phyloP scores from a whole-genome alignment of 1,140 invertebrate genomes.

The Leptinotarsa defecta region DNA sequence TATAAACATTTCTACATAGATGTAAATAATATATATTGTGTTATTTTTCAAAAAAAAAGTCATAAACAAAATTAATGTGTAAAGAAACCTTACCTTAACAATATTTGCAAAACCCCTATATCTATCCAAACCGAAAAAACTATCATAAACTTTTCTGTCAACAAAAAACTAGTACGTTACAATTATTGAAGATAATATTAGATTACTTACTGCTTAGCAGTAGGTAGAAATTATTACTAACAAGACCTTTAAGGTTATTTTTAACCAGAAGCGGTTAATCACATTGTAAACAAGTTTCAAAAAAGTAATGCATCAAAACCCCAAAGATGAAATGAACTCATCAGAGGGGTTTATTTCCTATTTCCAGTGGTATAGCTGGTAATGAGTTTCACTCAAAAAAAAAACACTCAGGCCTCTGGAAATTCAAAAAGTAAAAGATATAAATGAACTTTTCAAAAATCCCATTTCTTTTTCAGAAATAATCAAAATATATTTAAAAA shows the following conservation, averaged over 20 bases:
- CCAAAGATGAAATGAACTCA: not conserved
- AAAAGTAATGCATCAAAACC: not conserved
- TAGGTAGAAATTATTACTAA: constrained; percentile 38
- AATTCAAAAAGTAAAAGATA: too few relatives aligned
- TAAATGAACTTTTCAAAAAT: too few relatives aligned
- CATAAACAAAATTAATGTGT: constrained; percentile 41
- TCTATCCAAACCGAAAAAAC: constrained; percentile 47
- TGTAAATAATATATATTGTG: constrained; percentile 21
- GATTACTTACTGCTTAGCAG: constrained; percentile 48
- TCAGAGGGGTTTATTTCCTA: too few relatives aligned
- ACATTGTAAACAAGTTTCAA: constrained; percentile 41
- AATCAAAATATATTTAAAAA: too few relatives aligned
- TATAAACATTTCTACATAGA: constrained; percentile 43
- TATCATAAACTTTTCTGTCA: constrained; percentile 42
- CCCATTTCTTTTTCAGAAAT: too few relatives aligned
- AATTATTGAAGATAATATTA: constrained; percentile 41
- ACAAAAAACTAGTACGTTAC: constrained; percentile 46
- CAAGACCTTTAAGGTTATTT: constrained; percentile 49
- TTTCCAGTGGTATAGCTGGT: too few relatives aligned
- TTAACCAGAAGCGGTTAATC: constrained; percentile 51
- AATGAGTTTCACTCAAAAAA: too few relatives aligned
- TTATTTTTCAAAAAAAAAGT: constrained; percentile 38
- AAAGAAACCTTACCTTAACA: constrained; percentile 18
- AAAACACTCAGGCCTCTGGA: too few relatives aligned
- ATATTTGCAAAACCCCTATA: constrained; percentile 49